Percentiles rank a stretch among this genome's conserved stretches.
Conservation (phyloP, 1,140 invertebrate genomes). For the Bombus polaris region DNA sequence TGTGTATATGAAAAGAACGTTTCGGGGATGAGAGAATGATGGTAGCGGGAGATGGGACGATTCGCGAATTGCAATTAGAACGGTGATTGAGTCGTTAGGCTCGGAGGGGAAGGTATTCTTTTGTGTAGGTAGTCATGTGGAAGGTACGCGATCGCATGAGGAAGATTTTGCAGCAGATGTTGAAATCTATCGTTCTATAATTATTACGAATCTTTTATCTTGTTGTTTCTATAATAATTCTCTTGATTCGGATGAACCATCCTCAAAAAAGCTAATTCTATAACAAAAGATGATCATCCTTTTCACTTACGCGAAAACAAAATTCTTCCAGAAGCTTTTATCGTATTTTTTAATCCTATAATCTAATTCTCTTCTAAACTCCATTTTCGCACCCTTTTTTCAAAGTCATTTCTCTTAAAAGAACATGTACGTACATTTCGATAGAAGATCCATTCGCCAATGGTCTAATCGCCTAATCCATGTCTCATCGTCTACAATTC, state of each 20-base stretch:
- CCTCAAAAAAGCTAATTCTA: no score
- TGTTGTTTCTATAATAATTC: not conserved
- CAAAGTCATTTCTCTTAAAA: no score
- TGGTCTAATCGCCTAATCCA: not conserved
- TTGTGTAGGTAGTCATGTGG: not conserved
- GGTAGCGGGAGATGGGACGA: not conserved
- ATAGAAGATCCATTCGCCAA: no score
- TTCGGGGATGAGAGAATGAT: no score
- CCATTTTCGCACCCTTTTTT: no score
- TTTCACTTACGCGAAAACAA: not conserved
- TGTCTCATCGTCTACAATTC: not conserved
- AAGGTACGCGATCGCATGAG: not conserved
- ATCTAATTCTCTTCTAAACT: no score
- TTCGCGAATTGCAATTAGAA: constrained; percentile 16
- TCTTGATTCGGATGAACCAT: no score
- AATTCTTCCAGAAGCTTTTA: not conserved
- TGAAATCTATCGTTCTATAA: not conserved
- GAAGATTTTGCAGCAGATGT: not conserved
- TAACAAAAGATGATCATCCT: no score
- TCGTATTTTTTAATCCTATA: no score
- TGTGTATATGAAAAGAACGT: not conserved
- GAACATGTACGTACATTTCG: no score
- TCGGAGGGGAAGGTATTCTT: not conserved
- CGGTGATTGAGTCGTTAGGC: not conserved
- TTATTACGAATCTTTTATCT: not conserved